phyloP scores from a whole-genome alignment of 1,140 invertebrate species.

The Drosophila baimaii region DNA sequence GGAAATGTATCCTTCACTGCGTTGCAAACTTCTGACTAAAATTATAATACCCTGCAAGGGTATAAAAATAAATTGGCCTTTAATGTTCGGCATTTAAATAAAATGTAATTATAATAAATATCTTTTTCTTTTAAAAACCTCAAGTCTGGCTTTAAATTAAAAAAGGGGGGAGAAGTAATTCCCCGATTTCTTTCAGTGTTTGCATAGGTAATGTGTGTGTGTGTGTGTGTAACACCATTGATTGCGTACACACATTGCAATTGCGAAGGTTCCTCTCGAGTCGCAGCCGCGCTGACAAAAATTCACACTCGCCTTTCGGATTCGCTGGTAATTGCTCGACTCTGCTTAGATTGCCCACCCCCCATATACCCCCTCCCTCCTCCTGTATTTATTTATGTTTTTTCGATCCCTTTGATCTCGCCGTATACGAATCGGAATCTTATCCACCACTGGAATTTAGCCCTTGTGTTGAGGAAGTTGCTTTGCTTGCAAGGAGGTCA shows the following conservation, averaged over 20 bases:
- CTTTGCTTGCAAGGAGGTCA: background rate
- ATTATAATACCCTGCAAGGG: too few relatives aligned
- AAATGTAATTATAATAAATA: too few relatives aligned
- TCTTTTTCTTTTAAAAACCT: too few relatives aligned
- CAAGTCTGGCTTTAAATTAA: too few relatives aligned
- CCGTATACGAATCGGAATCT: constrained; percentile 17
- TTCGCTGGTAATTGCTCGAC: constrained; percentile 36
- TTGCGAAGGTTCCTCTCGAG: constrained; percentile 37
- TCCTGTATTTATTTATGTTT: background rate
- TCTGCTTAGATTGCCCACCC: constrained; percentile 19
- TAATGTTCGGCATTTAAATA: too few relatives aligned
- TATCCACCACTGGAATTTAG: constrained; percentile 1
- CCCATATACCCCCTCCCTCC: too few relatives aligned
- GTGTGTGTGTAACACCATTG: constrained; percentile 27
- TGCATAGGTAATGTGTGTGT: constrained; percentile 31
- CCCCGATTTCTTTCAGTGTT: constrained; percentile 5
- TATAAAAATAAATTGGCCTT: too few relatives aligned
- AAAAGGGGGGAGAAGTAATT: background rate
- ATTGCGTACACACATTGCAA: constrained; percentile 41
- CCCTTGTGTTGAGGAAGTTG: background rate
- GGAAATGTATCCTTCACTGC: too few relatives aligned
- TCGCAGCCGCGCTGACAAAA: constrained; percentile 23
- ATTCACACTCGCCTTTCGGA: constrained; percentile 52
- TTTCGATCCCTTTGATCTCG: constrained; percentile 47
- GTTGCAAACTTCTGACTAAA: too few relatives aligned